Evolutionary conservation across 2,797 vertebrate species (phyloP), one percentile per base, ranked within the genome.

Genomic region (Cyprinella venusta): DNA sequence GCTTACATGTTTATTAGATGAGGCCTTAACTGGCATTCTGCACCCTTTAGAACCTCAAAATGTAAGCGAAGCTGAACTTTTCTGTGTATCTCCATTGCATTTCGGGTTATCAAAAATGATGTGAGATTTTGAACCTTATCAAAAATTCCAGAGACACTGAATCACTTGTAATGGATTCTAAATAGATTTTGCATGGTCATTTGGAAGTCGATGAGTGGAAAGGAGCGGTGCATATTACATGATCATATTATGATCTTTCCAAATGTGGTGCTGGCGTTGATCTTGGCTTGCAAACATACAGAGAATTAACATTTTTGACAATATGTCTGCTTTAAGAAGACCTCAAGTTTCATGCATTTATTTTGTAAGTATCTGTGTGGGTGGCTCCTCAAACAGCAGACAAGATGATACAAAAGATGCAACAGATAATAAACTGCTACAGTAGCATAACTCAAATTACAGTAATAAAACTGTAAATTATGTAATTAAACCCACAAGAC

Each of bases 151-250:
- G 9, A 64, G 56, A 64, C 6, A 30, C 33, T 18, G 19, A 45
- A 45, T 21, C 5, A 38, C 42, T 61, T 42, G 74, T 61, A 61
- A 61, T 76, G 15, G 54, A 76, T 76, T 76, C 38, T 42, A 42
- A 42, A 81, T 48, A 38, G 19, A 63, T 81, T 26, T 64, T 72
- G 26, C 69, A 26, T 81, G 56, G 69, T 72, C 40, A 72, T 74
- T 63, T 81, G 42, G 38, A 61, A 80, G 65, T n/a, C 2, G 38
- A 64, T 74, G 42, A 64, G 52, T 74, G 59, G 16, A 72, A 64
- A 45, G 42, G 13, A 50, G 24, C 40, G 21, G 40, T 48, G 76
- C 40, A 80, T 56, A 36, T 45, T 16, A 50, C 69, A 74, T 50
- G 26, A 63, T 45, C 56, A 38, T 33, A 33, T 77, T 72, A 50